These are phyloP conservation scores for Rotaria macrura DNA, from an alignment of 2,888 invertebrate genomes.

Conservation along the genomic window DNA sequence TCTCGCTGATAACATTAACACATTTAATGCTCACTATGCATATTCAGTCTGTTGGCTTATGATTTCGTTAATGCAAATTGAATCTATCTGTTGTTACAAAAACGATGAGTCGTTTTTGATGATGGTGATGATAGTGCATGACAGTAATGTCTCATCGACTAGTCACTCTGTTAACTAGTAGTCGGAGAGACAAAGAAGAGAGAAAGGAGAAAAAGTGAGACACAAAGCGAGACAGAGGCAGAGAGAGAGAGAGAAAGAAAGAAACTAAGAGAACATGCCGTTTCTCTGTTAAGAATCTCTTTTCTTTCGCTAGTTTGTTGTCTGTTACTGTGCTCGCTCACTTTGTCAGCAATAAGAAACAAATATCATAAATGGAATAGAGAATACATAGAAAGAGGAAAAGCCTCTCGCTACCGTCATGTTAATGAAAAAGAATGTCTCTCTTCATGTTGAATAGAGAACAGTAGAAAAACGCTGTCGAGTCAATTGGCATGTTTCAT, in stretches of 20 bases:
- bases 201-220: no score
- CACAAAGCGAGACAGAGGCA: neutral
- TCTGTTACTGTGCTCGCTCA: neutral
- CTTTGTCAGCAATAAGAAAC: neutral
- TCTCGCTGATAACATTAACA: neutral
- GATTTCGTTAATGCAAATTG: neutral
- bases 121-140: neutral
- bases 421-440: neutral
- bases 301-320: neutral
- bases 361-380: neutral
- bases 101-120: neutral
- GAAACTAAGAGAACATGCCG: neutral
- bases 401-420: neutral
- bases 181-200: neutral
- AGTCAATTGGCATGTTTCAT: neutral
- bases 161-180: neutral
- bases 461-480: neutral
- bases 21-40: neutral
- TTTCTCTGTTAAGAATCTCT: neutral
- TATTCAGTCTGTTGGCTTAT: neutral
- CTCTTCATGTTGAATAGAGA: neutral
- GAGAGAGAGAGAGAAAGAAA: neutral
- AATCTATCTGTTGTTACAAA: neutral
- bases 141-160: neutral
- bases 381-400: neutral